These are phyloP conservation scores for Sphaeramia orbicularis DNA, from an alignment of 2,797 vertebrate genomes.

Conservation along the genomic window DNA sequence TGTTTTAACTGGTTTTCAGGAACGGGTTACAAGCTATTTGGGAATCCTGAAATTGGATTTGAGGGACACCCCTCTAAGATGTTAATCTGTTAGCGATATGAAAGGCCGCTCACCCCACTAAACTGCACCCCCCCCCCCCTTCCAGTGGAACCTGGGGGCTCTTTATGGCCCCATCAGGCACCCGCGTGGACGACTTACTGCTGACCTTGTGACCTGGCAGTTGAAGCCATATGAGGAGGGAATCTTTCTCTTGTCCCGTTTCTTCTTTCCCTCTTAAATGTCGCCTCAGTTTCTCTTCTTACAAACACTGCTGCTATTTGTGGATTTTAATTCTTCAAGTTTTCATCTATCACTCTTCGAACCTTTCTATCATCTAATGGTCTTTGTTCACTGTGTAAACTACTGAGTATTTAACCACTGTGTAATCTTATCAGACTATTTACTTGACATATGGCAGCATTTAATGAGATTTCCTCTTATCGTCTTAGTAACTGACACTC, in stretches of 20 bases:
- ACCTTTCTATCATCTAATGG: slow-evolving; percentile 15
- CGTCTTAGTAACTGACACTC: slow-evolving; percentile 34
- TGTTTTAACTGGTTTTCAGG: slow-evolving; percentile 85
- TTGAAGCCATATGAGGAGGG: slow-evolving; percentile 83
- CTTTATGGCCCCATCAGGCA: slow-evolving; percentile 87
- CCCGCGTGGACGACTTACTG: slow-evolving; percentile 84
- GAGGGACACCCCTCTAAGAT: slow-evolving; percentile 84
- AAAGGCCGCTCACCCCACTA: slow-evolving; percentile 85
- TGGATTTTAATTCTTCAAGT: neutral
- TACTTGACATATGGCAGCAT: slow-evolving; percentile 6
- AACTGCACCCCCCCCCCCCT: slow-evolving; percentile 61
- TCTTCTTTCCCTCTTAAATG: slow-evolving; percentile 16
- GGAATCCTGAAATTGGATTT: slow-evolving; percentile 85
- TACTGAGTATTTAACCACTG: neutral
- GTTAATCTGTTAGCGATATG: slow-evolving; percentile 87
- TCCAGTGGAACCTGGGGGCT: slow-evolving; percentile 73
- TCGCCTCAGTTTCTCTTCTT: slow-evolving; percentile 4
- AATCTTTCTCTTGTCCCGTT: slow-evolving; percentile 75
- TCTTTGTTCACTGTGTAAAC: neutral
- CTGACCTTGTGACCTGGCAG: slow-evolving; percentile 85
- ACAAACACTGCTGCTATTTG: neutral
- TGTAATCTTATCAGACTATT: slow-evolving; percentile 1
- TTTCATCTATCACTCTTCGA: neutral
- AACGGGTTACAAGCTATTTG: slow-evolving; percentile 85
- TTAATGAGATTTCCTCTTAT: slow-evolving; percentile 38